Evolutionary conservation across 2,888 invertebrate genomes (phyloP), one percentile per base, ranked within the genome.

Genomic region (Andrena marginata): DNA sequence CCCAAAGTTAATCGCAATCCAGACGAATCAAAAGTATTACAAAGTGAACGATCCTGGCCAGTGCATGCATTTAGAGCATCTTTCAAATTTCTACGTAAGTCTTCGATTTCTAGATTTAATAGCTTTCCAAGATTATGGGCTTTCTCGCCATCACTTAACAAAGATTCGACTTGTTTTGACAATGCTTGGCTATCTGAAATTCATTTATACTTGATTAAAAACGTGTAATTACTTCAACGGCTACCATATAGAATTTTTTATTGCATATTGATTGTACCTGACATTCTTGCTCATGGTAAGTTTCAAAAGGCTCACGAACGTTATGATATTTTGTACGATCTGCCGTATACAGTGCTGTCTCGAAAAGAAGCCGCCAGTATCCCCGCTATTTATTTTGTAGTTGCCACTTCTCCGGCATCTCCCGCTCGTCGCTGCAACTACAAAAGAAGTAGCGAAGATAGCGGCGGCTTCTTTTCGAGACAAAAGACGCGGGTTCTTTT

Each of bases 11-110:
- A 94, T 85, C 96, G 96, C 86, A 97, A 95, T 56, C 96, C 96
- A 83, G 96, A 95, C 71, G 97, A 96, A 91, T 97, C 96, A 85
- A 97, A 94, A 16, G 97, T 97, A 86, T 97, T 97, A 93, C 97
- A 97, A 0, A 97, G 95, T 60, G 96, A 95, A 35, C 96, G 95
- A 94, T 97, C 97, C 89, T 96, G 96, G 73, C 95, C 94, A 67
- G 95, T 95, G 92, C 97, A 97, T 89, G 96, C 96, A 87, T 96
- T 96, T 91, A 95, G 95, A 56, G 95, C 93, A 64, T 94, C 94
- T 76, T 96, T 96, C 70, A 97, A 93, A 86, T 96, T 96, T 23
- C 95, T 94, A 2, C 95, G 94, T 84, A 97, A 94, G 86, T 96
- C 96, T 67, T 94, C 95, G 68, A 96, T 95, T 83, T 96, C 95